Base-by-base conservation (phyloP, 1,140 invertebrate genomes). In the Pseudomyrmex cubaensis region DNA sequence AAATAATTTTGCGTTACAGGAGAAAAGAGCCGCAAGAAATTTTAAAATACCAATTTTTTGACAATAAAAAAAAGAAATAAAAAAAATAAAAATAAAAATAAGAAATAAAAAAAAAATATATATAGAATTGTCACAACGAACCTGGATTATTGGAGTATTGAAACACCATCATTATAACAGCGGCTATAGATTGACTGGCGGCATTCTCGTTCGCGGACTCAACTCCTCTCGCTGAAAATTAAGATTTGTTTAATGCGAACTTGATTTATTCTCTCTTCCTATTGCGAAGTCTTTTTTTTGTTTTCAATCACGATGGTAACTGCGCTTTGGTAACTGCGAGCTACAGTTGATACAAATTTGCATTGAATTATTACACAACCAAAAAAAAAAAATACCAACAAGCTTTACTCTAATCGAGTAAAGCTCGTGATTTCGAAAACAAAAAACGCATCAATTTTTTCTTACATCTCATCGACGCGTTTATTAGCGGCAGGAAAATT, bases 111-210 rank as follows among this genome's bases (percentile, higher is more conserved):
- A 35, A 35, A 35, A 35, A 5, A 0, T 13, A 17, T 62, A 54
- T 44, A 10, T 75, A n/a, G 20, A 78, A 92, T 94, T 35, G 35
- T 7, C 5, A 35, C 0, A 35, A 35, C 35, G 5, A 35, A 98
- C 98, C 97, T 91, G 97, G 96, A 95, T 98, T 98, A 78, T 96
- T 97, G 5, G 98, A 98, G 93, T 99, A 99, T 92, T 99, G 98
- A 92, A 99, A 97, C 15, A 99, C 97, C 96, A 99, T 97, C 97
- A 99, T 99, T 54, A 99, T 97, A 67, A 99, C 97, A 13, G 98
- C 98, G 12, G 98, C 97, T 8, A 99, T 97, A 8, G 98, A 99
- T 91, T 98, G 98, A 87, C 96, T 97, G 7, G 98, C 98, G 93
- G 98, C 98, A 89, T 97, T 97, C 90, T 97, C 96, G 84, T 96